Evolutionary conservation across 2,888 invertebrate species (phyloP).

Genomic region (Hyles lineata): DNA sequence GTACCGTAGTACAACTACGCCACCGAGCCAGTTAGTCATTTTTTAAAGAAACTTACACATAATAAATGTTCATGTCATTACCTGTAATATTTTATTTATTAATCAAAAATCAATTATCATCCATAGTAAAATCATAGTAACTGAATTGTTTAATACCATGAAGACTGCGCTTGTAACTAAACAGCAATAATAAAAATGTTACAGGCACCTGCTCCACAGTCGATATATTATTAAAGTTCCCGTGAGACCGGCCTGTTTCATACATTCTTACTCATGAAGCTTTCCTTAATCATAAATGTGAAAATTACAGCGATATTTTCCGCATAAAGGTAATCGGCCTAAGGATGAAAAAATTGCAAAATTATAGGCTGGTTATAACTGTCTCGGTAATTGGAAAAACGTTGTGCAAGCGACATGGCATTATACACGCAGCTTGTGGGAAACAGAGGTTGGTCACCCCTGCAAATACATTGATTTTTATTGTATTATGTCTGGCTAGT

Average conservation of each 20-base stretch:
- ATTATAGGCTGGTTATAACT: conserved; percentile 59
- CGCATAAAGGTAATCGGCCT: conserved; percentile 38
- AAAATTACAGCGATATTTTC: conserved; percentile 15
- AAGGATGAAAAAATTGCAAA: conserved; percentile 58
- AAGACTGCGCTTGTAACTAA: not conserved
- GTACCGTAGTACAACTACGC: too few relatives aligned
- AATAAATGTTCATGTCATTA: too few relatives aligned
- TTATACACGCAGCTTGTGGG: conserved; percentile 54
- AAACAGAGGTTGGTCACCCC: conserved; percentile 63
- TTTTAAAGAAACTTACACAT: too few relatives aligned
- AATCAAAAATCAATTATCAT: too few relatives aligned
- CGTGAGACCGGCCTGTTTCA: not conserved
- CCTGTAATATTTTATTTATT: too few relatives aligned
- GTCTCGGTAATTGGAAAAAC: conserved; percentile 63
- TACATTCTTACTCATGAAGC: not conserved
- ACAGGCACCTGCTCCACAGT: not conserved
- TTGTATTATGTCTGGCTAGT: not conserved
- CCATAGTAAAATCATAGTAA: not conserved
- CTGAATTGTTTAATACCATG: not conserved
- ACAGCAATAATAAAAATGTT: not conserved
- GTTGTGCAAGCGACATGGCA: conserved; percentile 52
- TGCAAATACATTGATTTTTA: conserved; percentile 45
- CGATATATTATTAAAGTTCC: conserved; percentile 9
- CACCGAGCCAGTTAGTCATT: too few relatives aligned
- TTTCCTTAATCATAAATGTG: conserved; percentile 5